These are phyloP conservation scores for Caenorhabditis inopinata DNA, from an alignment of 1,140 invertebrate species.

Conservation along the genomic window DNA sequence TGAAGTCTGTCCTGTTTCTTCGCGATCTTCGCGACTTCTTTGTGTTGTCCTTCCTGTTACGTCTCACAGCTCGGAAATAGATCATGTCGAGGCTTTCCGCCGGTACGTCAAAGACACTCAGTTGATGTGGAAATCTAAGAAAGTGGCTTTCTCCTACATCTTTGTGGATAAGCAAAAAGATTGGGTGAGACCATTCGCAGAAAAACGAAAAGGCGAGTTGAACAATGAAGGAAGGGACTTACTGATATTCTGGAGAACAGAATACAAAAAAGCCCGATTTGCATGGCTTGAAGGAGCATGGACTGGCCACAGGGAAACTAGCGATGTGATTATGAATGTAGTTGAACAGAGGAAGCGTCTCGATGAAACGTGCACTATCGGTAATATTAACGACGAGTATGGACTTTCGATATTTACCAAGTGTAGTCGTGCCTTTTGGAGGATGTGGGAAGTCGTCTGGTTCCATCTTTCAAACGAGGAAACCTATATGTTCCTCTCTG, in stretches of 20 bases:
- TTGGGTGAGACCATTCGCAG: constrained; percentile 55
- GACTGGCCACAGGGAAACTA: constrained; percentile 43
- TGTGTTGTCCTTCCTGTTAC: constrained; percentile 59
- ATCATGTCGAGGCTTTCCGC: constrained; percentile 46
- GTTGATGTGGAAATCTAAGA: neutral
- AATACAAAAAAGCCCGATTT: constrained; percentile 54
- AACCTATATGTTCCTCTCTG: constrained; percentile 59
- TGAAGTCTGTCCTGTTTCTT: constrained; percentile 58
- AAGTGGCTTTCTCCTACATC: constrained; percentile 53
- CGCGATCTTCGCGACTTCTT: constrained; percentile 50
- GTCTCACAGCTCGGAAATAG: constrained; percentile 41
- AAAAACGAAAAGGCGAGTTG: constrained; percentile 25
- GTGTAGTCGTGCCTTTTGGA: constrained; percentile 47
- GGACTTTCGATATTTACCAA: constrained; percentile 53
- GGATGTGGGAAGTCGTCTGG: constrained; percentile 53
- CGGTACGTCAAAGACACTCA: constrained; percentile 43
- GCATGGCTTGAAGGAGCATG: constrained; percentile 51
- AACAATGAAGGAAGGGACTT: constrained; percentile 43
- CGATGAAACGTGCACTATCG: constrained; percentile 40
- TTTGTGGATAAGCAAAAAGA: constrained; percentile 51
- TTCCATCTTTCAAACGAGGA: constrained; percentile 61
- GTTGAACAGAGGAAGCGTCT: constrained; percentile 40
- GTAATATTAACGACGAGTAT: constrained; percentile 55
- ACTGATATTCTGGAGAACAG: constrained; percentile 57
- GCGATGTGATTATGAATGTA: constrained; percentile 42